Percentiles rank a stretch among this genome's conserved stretches.
These are phyloP conservation scores for Buphagus erythrorhynchus DNA, from an alignment of 2,797 vertebrate genomes.

Conservation along the genomic window DNA sequence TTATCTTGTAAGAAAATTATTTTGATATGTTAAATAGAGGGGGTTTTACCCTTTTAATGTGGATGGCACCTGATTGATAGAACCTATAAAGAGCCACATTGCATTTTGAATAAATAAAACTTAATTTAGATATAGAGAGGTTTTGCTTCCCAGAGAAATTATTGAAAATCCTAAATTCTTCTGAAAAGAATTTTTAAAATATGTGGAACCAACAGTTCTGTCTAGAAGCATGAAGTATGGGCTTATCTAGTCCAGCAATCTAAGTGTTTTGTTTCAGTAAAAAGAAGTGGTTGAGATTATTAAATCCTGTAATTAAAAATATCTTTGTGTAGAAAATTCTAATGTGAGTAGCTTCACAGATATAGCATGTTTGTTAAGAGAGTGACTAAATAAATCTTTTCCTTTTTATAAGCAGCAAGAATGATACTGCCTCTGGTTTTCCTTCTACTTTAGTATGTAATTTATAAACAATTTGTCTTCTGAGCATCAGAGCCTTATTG, in stretches of 20 bases:
- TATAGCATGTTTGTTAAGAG: neutral
- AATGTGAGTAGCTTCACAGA: neutral
- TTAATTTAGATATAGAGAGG: neutral
- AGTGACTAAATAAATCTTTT: neutral
- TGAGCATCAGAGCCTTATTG: neutral
- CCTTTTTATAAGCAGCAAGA: neutral
- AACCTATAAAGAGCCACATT: neutral
- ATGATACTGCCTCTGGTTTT: neutral
- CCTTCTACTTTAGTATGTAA: neutral
- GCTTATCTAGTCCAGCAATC: neutral
- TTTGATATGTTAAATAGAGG: neutral
- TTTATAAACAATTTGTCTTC: neutral
- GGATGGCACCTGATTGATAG: neutral
- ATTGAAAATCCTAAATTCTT: neutral
- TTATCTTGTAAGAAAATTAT: conserved; percentile 33
- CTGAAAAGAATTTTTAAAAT: neutral
- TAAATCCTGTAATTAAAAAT: neutral
- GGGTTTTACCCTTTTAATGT: neutral
- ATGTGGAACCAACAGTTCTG: neutral
- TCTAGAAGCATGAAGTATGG: neutral
- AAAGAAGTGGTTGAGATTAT: neutral
- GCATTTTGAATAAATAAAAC: neutral
- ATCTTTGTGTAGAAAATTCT: neutral
- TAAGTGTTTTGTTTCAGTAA: neutral
- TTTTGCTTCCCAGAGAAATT: neutral